Evolutionary conservation across 2,113 vertebrate genomes (phyloP).

Genomic region (Hiodon alosoides): DNA sequence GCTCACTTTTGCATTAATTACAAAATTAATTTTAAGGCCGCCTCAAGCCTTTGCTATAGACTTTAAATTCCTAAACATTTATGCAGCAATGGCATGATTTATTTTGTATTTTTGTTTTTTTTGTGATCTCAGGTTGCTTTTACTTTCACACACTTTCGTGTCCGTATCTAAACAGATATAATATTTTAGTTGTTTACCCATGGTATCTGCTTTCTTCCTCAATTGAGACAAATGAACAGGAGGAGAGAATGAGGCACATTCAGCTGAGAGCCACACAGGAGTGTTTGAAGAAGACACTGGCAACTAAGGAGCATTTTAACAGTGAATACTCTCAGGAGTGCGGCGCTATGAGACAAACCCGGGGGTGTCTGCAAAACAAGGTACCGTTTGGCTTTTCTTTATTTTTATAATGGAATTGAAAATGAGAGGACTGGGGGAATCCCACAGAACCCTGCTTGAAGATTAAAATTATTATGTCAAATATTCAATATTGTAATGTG

Average conservation of each 20-base stretch:
- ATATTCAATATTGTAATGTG: slow-evolving; percentile 61
- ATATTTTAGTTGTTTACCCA: not conserved
- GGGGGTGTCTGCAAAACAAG: slow-evolving; percentile 46
- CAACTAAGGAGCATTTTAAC: slow-evolving; percentile 45
- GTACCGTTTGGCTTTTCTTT: slow-evolving; percentile 42
- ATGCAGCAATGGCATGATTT: no score
- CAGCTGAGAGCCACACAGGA: slow-evolving; percentile 44
- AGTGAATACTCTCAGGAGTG: slow-evolving; percentile 44
- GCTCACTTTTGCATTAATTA: no score
- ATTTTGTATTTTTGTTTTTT: no score
- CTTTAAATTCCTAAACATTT: no score
- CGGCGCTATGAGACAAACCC: slow-evolving; percentile 43
- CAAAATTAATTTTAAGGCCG: no score
- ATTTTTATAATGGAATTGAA: slow-evolving; percentile 50
- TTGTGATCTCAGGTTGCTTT: no score
- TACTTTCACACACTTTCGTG: no score
- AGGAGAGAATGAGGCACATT: slow-evolving; percentile 37
- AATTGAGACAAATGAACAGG: slow-evolving; percentile 39
- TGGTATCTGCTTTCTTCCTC: slow-evolving; percentile 3
- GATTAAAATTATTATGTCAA: slow-evolving; percentile 51
- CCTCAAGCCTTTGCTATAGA: no score
- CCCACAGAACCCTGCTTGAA: slow-evolving; percentile 48
- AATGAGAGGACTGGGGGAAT: slow-evolving; percentile 51
- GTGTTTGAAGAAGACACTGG: slow-evolving; percentile 46
- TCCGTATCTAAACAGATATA: no score